Conservation (phyloP, 2,113 vertebrate genomes). For the Pedionomus torquatus region DNA sequence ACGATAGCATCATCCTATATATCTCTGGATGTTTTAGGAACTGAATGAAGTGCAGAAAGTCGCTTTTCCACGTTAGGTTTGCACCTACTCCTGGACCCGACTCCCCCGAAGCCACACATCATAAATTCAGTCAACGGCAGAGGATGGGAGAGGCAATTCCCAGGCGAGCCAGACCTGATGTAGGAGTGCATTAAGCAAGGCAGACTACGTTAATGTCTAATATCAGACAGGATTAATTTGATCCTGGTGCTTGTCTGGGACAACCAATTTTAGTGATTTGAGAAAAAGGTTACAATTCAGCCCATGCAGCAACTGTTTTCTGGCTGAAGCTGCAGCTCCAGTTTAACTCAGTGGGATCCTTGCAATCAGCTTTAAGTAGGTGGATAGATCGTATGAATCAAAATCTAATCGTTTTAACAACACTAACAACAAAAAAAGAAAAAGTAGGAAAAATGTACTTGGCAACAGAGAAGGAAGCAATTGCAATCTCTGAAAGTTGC, state of each 20-base stretch:
- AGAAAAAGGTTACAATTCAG: neutral
- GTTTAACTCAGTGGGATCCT: neutral
- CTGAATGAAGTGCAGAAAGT: neutral
- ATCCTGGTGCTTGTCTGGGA: neutral
- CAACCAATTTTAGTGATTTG: neutral
- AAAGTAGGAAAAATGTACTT: neutral
- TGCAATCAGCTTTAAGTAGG: neutral
- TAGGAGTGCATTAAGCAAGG: neutral
- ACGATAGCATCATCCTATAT: rapidly evolving
- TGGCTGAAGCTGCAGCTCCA: neutral
- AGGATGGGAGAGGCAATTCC: neutral
- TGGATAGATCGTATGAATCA: neutral
- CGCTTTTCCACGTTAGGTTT: neutral
- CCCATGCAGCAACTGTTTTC: neutral
- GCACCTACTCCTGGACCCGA: neutral
- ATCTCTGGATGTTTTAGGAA: rapidly evolving
- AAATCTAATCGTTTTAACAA: neutral
- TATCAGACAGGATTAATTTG: neutral
- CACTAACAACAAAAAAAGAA: neutral
- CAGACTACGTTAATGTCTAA: neutral
- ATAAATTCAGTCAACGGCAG: neutral
- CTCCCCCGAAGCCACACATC: neutral
- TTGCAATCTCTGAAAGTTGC: neutral
- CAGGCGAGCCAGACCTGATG: neutral
- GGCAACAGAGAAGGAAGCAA: neutral